Evolutionary conservation across 53 echinoderm and acorn worm genomes (phyloP).

Genomic region (Actinopyga echinites): DNA sequence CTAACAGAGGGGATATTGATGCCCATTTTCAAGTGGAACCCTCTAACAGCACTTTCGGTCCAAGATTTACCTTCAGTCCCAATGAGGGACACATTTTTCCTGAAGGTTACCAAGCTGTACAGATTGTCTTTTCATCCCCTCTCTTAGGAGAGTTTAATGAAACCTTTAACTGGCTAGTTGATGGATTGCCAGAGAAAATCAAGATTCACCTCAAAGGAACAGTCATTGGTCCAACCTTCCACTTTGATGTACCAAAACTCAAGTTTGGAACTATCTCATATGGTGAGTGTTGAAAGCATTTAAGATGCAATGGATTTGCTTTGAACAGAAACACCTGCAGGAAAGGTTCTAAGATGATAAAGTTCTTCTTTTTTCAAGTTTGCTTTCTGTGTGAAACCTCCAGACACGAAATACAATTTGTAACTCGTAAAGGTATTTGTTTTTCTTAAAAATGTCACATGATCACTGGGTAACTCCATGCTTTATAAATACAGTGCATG

Average conservation of each 20-base stretch:
- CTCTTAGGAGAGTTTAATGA: constrained; percentile 92
- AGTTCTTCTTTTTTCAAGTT: neutral
- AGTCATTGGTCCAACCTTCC: constrained; percentile 98
- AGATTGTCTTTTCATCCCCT: constrained; percentile 86
- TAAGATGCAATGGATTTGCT: neutral
- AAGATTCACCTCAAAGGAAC: constrained; percentile 84
- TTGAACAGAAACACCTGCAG: neutral
- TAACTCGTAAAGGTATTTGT: too few relatives aligned
- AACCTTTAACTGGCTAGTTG: constrained; percentile 77
- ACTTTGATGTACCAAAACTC: constrained; percentile 92
- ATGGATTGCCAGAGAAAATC: constrained; percentile 82
- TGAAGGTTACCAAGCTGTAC: constrained; percentile 88
- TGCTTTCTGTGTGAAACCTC: too few relatives aligned
- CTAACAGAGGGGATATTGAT: constrained; percentile 96
- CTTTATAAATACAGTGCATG: too few relatives aligned
- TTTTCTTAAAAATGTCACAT: too few relatives aligned
- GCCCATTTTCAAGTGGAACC: constrained; percentile 77
- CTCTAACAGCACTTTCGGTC: constrained; percentile 87
- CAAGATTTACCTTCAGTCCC: constrained; percentile 84
- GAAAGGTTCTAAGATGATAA: neutral
- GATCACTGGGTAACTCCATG: too few relatives aligned
- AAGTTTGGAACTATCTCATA: constrained; percentile 97
- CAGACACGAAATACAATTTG: too few relatives aligned
- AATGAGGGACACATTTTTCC: constrained; percentile 77
- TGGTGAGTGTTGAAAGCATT: constrained; percentile 56